phyloP scores from a whole-genome alignment of 2,113 vertebrate genomes.

The Pogona vitticeps region DNA sequence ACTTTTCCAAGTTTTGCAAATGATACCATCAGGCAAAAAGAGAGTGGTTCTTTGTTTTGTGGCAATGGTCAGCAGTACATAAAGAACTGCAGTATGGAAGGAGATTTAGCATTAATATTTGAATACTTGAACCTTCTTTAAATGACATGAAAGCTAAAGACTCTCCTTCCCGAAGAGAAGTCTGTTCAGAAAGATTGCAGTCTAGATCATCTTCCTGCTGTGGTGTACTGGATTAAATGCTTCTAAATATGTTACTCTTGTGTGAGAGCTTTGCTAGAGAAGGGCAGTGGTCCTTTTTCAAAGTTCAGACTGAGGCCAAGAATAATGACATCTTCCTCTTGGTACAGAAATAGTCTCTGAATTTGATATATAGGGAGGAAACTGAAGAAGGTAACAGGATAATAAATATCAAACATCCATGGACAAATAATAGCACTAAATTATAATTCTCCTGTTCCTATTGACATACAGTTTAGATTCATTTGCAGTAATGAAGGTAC shows the following conservation, averaged over 20 bases:
- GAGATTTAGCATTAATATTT: background rate
- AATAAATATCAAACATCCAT: background rate
- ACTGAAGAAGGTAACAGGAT: background rate
- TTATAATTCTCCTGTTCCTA: constrained; percentile 12
- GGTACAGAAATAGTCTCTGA: background rate
- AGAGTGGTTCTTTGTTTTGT: background rate
- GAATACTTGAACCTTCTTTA: background rate
- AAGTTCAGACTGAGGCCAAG: background rate
- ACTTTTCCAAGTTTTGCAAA: background rate
- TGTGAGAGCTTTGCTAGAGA: background rate
- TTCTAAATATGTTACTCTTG: background rate
- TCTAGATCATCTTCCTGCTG: background rate
- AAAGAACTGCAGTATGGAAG: background rate
- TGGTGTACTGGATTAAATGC: background rate
- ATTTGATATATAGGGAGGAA: background rate
- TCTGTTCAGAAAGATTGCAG: background rate
- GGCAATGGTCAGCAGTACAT: background rate
- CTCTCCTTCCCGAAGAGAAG: background rate
- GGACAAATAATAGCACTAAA: background rate
- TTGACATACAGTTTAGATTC: background rate
- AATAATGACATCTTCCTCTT: background rate
- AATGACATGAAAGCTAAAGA: background rate
- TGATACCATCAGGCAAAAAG: background rate
- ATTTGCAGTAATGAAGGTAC: background rate
- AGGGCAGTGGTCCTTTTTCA: background rate